phyloP scores from a whole-genome alignment of 2,888 invertebrate genomes.

The Nephrotoma appendiculata region DNA sequence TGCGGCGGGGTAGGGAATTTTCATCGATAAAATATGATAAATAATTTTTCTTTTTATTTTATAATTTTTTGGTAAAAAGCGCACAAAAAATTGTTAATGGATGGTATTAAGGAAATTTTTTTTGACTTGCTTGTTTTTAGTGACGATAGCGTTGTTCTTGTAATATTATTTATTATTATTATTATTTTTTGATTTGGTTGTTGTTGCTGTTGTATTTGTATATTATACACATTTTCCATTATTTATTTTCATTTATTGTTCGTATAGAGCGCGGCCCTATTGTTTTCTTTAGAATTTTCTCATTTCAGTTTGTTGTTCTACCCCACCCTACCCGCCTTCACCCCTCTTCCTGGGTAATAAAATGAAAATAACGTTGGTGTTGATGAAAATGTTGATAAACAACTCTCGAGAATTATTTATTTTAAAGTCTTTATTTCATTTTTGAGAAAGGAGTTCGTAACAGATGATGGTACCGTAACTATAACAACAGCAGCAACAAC shows the following conservation, averaged over 20 bases:
- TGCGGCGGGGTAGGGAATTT: neutral
- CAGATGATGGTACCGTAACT: neutral
- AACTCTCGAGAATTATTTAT: neutral
- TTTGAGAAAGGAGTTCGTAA: neutral
- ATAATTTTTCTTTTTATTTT: neutral
- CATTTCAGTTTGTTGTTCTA: neutral
- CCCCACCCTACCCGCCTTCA: no score
- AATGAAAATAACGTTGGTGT: neutral
- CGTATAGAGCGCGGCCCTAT: neutral
- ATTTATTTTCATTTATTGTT: neutral
- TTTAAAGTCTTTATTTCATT: neutral
- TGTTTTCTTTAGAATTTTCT: neutral
- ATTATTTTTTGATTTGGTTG: neutral
- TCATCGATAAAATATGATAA: neutral
- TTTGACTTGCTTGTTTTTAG: neutral
- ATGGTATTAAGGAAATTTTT: neutral
- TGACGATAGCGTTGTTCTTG: neutral
- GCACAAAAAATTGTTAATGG: neutral
- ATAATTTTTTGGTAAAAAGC: neutral
- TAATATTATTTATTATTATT: neutral
- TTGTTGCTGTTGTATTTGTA: neutral
- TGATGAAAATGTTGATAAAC: neutral
- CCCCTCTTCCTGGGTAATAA: neutral
- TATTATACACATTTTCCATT: neutral
- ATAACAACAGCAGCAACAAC: neutral